These are phyloP conservation scores for Volucella bombylans DNA, from an alignment of 2,888 invertebrate species.

Conservation along the genomic window DNA sequence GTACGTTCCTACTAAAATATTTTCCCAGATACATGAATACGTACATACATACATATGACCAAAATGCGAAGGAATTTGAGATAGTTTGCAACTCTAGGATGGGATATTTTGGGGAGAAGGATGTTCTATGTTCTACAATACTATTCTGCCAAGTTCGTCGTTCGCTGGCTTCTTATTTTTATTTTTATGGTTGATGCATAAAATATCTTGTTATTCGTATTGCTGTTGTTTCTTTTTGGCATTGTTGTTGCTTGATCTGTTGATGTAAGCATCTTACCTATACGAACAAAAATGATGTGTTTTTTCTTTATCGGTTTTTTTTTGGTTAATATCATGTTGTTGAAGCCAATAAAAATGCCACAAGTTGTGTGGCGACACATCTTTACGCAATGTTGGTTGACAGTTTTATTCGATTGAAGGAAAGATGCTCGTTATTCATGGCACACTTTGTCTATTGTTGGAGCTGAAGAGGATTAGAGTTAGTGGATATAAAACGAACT, in stretches of 20 bases:
- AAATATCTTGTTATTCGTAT: conserved; percentile 28
- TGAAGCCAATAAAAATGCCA: conserved; percentile 56
- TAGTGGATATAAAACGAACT: no score
- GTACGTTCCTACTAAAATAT: not conserved
- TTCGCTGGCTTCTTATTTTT: conserved; percentile 27
- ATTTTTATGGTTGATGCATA: conserved; percentile 51
- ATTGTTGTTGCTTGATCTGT: not conserved
- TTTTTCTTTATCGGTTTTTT: conserved; percentile 30
- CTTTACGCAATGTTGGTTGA: conserved; percentile 12
- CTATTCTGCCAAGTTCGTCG: conserved; percentile 36
- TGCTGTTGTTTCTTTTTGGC: conserved; percentile 23
- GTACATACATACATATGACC: not conserved
- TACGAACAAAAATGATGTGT: conserved; percentile 4
- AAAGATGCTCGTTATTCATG: conserved; percentile 9
- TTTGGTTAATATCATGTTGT: conserved; percentile 24
- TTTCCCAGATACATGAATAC: not conserved
- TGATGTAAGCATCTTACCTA: conserved; percentile 22
- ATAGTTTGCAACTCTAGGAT: not conserved
- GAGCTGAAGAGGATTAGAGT: no score
- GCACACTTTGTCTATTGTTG: not conserved
- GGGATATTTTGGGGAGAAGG: not conserved
- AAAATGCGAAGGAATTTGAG: conserved; percentile 2
- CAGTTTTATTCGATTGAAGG: conserved; percentile 22
- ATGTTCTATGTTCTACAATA: not conserved
- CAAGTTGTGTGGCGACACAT: conserved; percentile 3